Evolutionary conservation across 92 coral and sea anemone genomes (phyloP).

Genomic region (Siderastrea radians): DNA sequence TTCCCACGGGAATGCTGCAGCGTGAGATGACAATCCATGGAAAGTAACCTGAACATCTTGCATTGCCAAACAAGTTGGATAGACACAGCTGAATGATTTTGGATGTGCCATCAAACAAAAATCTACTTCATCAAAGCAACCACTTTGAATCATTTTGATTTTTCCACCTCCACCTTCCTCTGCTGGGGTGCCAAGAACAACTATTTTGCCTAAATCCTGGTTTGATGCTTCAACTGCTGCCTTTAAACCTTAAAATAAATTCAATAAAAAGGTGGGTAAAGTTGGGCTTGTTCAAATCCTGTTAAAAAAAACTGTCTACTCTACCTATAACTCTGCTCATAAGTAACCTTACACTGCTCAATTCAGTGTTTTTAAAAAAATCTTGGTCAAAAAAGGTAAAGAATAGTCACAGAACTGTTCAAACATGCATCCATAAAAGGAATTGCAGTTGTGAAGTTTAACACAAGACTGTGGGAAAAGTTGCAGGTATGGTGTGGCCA

Average conservation of each 20-base stretch:
- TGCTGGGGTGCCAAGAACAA: constrained; percentile 97
- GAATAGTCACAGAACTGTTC: too few relatives aligned
- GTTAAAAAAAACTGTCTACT: background rate
- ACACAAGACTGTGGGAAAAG: background rate
- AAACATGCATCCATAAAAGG: too few relatives aligned
- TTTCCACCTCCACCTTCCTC: constrained; percentile 97
- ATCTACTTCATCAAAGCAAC: constrained; percentile 92
- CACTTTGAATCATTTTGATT: constrained; percentile 84
- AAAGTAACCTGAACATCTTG: constrained; percentile 69
- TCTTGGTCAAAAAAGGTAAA: too few relatives aligned
- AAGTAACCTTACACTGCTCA: too few relatives aligned
- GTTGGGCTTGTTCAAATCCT: background rate
- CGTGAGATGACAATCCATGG: constrained; percentile 90
- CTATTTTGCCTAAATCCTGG: constrained; percentile 81
- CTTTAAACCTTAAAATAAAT: constrained; percentile 75
- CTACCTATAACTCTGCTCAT: too few relatives aligned
- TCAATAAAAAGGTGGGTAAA: background rate
- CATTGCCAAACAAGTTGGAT: constrained; percentile 79
- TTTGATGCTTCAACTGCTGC: constrained; percentile 87
- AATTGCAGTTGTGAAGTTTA: too few relatives aligned
- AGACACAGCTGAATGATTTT: constrained; percentile 81
- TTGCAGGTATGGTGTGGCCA: background rate
- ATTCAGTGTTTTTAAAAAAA: too few relatives aligned
- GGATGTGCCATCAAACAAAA: constrained; percentile 98
- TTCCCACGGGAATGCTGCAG: constrained; percentile 97